These are phyloP conservation scores for Luperina testacea DNA, from an alignment of 2,888 invertebrate species.

Conservation along the genomic window DNA sequence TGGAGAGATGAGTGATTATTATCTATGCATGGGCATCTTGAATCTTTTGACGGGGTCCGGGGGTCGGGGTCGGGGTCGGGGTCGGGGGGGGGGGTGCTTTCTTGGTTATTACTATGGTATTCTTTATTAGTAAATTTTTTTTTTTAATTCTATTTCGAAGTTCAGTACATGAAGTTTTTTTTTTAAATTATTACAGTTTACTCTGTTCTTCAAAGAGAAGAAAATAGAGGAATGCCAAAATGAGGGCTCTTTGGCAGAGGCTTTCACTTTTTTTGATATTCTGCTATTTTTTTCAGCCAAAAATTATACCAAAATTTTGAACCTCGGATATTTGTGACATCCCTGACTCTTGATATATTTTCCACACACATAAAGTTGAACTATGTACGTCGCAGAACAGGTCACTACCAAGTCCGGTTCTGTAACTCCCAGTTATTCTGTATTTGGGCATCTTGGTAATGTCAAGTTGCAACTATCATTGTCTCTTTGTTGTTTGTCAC, in stretches of 20 bases:
- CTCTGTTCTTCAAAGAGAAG: neutral
- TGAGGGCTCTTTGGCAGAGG: neutral
- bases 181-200: too few species aligned
- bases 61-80: too few species aligned
- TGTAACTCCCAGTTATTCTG: conserved; percentile 19
- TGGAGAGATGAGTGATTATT: too few species aligned
- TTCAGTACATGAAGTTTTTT: too few species aligned
- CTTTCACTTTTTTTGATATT: neutral
- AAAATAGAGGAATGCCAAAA: neutral
- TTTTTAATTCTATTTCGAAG: too few species aligned
- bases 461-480: conserved; percentile 1
- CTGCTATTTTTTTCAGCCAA: neutral
- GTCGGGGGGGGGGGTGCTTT: too few species aligned
- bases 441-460: conserved; percentile 26
- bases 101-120: too few species aligned
- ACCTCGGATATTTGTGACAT: conserved; percentile 20
- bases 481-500: neutral
- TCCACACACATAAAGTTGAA: conserved; percentile 28
- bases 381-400: conserved; percentile 15
- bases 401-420: conserved; percentile 40
- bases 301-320: neutral
- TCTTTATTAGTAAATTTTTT: too few species aligned
- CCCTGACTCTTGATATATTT: conserved; percentile 34
- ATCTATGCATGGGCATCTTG: too few species aligned
- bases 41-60: too few species aligned